Evolutionary conservation across 2,888 invertebrate genomes (phyloP).

Genomic region (Dasypogon diadema): DNA sequence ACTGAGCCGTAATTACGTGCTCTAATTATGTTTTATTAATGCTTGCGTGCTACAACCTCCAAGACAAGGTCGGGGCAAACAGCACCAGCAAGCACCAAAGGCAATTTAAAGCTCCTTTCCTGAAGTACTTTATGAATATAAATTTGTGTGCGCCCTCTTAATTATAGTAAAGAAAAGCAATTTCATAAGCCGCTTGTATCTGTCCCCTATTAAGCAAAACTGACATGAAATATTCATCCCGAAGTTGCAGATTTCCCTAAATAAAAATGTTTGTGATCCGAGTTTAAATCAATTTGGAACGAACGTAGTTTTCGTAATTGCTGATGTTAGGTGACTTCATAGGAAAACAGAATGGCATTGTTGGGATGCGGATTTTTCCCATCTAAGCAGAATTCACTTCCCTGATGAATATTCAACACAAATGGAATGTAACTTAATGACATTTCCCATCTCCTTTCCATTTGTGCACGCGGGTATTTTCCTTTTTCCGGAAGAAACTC

Average conservation of each 20-base stretch:
- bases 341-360: slow-evolving; percentile 22
- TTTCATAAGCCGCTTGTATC: slow-evolving; percentile 6
- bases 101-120: neutral
- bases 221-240: slow-evolving; percentile 25
- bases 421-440: slow-evolving; percentile 36
- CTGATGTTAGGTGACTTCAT: slow-evolving; percentile 38
- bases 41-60: slow-evolving; percentile 26
- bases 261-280: slow-evolving; percentile 24
- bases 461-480: neutral
- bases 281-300: slow-evolving; percentile 35
- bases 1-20: slow-evolving; percentile 20
- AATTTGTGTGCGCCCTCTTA: slow-evolving; percentile 15
- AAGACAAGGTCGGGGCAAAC: neutral
- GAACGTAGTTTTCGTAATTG: slow-evolving; percentile 31
- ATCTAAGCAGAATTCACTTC: slow-evolving; percentile 18
- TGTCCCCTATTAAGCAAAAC: neutral
- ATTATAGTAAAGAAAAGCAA: slow-evolving; percentile 13
- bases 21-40: slow-evolving; percentile 44
- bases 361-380: slow-evolving; percentile 33
- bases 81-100: neutral
- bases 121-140: slow-evolving; percentile 16
- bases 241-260: neutral
- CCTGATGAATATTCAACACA: slow-evolving; percentile 33
- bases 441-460: slow-evolving; percentile 26
- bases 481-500: too few species aligned